A percentile compares a stretch with the other conserved stretches of the same genome.
phyloP scores from a whole-genome alignment of 2,113 vertebrate genomes.

The Nettapus auritus region DNA sequence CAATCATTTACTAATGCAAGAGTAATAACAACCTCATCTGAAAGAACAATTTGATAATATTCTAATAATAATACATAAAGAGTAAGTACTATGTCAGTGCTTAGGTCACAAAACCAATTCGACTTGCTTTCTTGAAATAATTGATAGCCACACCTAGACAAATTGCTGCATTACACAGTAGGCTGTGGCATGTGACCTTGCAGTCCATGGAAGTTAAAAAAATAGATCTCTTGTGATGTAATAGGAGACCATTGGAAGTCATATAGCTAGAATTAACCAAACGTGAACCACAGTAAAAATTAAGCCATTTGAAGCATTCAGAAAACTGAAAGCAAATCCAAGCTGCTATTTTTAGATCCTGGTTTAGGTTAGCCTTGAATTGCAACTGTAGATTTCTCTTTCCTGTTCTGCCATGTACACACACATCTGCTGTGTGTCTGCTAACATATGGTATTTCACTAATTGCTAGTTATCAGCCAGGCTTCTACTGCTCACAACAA shows the following conservation, averaged over 20 bases:
- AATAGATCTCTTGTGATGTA: background rate
- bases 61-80: background rate
- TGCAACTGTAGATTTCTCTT: constrained; percentile 37
- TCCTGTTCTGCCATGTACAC: background rate
- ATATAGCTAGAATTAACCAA: background rate
- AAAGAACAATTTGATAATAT: background rate
- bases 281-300: background rate
- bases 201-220: background rate
- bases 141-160: background rate
- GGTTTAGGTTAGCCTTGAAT: constrained; percentile 21
- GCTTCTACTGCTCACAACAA: constrained; percentile 51
- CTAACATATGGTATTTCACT: constrained; percentile 67
- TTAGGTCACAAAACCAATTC: background rate
- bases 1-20: background rate
- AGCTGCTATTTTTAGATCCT: background rate
- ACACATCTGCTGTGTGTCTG: constrained; percentile 59
- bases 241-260: background rate
- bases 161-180: background rate
- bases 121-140: background rate
- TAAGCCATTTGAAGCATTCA: background rate
- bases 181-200: background rate
- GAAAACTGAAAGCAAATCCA: background rate
- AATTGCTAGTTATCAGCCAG: constrained; percentile 57
- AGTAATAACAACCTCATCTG: background rate
- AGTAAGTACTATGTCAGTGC: background rate